Base-by-base conservation (phyloP, 2,113 vertebrate species). In the Tachycineta bicolor region DNA sequence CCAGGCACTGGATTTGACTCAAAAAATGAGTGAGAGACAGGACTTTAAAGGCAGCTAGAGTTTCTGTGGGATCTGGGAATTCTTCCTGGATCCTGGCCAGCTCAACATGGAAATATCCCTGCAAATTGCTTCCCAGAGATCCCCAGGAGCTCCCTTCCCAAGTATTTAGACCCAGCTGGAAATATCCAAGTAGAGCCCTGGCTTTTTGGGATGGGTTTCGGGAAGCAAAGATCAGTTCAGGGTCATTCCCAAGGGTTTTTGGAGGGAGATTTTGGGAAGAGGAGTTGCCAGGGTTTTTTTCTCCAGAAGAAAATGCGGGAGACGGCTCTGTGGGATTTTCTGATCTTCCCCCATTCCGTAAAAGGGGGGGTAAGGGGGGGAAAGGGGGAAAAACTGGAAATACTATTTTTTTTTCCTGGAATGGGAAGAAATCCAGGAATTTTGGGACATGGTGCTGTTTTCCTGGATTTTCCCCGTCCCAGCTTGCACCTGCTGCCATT, bases 241-340 rank as follows among this genome's bases (percentile, higher is more conserved):
- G 9, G 18, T 62, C 12, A 49, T 83, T 55, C 37, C 34, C 12
- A 58, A 43, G 18, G 15, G 20, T 12, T 73, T 78, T 50, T 21
- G 3, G 3, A 68, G 46, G 53, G 52, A 41, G 7, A 0, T 53
- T 65, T 82, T 31, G 53, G 50, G 41, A 47, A 37, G 31, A 22
- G 23, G 20, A 47, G 5, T 26, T 13, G 2, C 9, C 1, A 12
- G 15, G 13, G 6, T 3, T 4, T 29, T 5, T 44, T 93, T 60
- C 52, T 64, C 37, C 5, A 33, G 55, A 18, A 31, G 12, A 47
- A 17, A 82, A 31, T 24, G 41, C 0, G 0, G 5, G 58, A 79
- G 16, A 5, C 0, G 1, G 13, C 16, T 29, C 44, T 0, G 0
- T 31, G 34, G 17, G 18, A 43, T 13, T 22, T 50, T 52, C 24